A percentile compares a stretch with the other conserved stretches of the same genome.
phyloP scores from a whole-genome alignment of 2,113 vertebrate species.

The Larimichthys crocea region DNA sequence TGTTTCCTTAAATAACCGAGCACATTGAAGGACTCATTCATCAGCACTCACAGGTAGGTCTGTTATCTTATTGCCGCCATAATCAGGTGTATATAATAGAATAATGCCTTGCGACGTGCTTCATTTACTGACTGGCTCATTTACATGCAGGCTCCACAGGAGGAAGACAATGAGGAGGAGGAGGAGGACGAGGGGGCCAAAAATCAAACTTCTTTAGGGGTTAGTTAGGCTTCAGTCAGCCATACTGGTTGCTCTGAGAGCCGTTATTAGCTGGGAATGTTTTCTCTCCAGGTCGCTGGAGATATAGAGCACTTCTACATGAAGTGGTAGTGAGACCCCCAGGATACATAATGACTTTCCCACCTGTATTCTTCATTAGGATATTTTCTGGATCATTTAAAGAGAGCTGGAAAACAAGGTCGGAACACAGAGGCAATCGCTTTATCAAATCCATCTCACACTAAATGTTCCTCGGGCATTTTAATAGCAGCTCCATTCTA shows the following conservation, averaged over 20 bases:
- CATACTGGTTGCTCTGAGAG: constrained; percentile 50
- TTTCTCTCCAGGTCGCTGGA: constrained; percentile 60
- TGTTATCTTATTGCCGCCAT: not conserved
- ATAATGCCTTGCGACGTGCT: constrained; percentile 46
- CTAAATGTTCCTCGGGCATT: constrained; percentile 58
- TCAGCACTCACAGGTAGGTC: constrained; percentile 8
- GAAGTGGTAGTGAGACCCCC: constrained; percentile 51
- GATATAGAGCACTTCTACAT: constrained; percentile 50
- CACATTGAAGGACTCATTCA: not conserved
- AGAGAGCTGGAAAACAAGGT: constrained; percentile 53
- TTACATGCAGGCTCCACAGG: constrained; percentile 16
- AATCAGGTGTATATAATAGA: constrained; percentile 38
- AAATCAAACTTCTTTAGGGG: constrained; percentile 47
- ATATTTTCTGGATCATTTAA: constrained; percentile 78
- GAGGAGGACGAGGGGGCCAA: not conserved
- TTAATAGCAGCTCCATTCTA: constrained; percentile 59
- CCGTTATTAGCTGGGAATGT: constrained; percentile 70
- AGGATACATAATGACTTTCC: constrained; percentile 61
- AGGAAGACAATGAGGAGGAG: not conserved
- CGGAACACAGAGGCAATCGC: constrained; percentile 49
- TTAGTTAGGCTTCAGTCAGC: constrained; percentile 64
- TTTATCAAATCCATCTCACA: constrained; percentile 66
- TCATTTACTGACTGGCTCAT: constrained; percentile 58
- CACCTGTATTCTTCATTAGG: constrained; percentile 67
- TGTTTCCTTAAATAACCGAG: not conserved